These are phyloP conservation scores for Sphecodes monilicornis DNA, from an alignment of 2,888 invertebrate genomes.

Conservation along the genomic window DNA sequence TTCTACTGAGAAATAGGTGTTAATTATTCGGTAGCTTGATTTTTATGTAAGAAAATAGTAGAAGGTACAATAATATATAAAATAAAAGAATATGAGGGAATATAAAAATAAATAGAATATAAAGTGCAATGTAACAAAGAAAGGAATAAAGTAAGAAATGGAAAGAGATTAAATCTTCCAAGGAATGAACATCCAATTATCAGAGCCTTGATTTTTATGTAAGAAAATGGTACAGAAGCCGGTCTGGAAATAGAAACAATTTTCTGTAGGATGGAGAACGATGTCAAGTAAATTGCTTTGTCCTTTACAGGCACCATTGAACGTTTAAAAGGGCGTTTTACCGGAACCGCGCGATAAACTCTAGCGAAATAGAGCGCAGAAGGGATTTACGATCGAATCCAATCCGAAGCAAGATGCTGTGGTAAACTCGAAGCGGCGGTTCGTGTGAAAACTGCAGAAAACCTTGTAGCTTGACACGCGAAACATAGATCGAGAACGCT, in stretches of 20 bases:
- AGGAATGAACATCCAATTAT: background rate
- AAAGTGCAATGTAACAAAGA: too few species aligned
- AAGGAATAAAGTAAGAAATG: too few species aligned
- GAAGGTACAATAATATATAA: too few species aligned
- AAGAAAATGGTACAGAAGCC: background rate
- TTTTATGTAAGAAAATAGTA: too few species aligned
- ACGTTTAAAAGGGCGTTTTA: background rate
- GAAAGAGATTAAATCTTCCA: background rate
- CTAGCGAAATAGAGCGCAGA: conserved; percentile 3
- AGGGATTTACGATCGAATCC: conserved; percentile 20
- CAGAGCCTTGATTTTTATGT: background rate
- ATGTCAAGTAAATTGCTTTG: background rate
- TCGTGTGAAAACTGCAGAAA: conserved; percentile 8
- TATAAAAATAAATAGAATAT: too few species aligned
- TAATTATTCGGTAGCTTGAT: too few species aligned
- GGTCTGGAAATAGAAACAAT: background rate
- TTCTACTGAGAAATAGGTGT: background rate
- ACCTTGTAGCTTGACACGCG: background rate
- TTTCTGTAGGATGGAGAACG: background rate
- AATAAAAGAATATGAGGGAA: too few species aligned
- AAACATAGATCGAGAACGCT: conserved; percentile 14
- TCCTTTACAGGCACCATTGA: background rate
- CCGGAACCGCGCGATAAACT: background rate
- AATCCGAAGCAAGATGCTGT: background rate
- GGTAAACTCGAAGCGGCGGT: background rate